Evolutionary conservation across 1,140 invertebrate species (phyloP).

Genomic region (Procambarus virginalis): DNA sequence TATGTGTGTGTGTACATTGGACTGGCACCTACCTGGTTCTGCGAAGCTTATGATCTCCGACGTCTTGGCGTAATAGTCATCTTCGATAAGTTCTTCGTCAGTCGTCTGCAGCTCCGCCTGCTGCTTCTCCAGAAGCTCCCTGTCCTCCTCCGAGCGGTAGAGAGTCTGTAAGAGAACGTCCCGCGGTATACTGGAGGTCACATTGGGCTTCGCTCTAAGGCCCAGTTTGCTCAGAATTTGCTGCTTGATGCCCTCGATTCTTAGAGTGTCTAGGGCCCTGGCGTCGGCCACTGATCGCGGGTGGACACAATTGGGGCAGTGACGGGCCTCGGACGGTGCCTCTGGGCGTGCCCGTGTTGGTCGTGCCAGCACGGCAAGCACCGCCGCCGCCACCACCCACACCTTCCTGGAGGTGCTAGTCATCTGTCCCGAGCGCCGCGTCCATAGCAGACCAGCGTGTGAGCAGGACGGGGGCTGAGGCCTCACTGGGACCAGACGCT

Average conservation of each 20-base stretch:
- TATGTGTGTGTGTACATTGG: no score
- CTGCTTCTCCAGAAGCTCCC: slow-evolving; percentile 70
- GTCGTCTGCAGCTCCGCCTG: slow-evolving; percentile 59
- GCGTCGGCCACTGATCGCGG: slow-evolving; percentile 61
- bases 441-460: slow-evolving; percentile 64
- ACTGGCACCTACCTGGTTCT: slow-evolving; percentile 81
- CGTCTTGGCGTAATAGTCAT: slow-evolving; percentile 84
- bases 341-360: slow-evolving; percentile 48
- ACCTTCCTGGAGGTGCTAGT: slow-evolving; percentile 60
- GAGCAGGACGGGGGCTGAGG: slow-evolving; percentile 53
- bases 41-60: slow-evolving; percentile 89
- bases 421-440: slow-evolving; percentile 62
- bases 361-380: slow-evolving; percentile 44
- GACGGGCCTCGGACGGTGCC: slow-evolving; percentile 44
- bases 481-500: slow-evolving; percentile 63
- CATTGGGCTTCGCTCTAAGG: slow-evolving; percentile 81
- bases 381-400: slow-evolving; percentile 62
- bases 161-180: slow-evolving; percentile 83
- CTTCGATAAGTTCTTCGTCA: slow-evolving; percentile 74
- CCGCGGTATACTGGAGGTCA: slow-evolving; percentile 80
- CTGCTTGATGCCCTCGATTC: slow-evolving; percentile 84
- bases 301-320: slow-evolving; percentile 68
- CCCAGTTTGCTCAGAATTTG: slow-evolving; percentile 85
- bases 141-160: slow-evolving; percentile 78
- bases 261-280: slow-evolving; percentile 76